Percentiles rank a stretch among this genome's conserved stretches.
Conservation (phyloP, 2,113 vertebrate species). For the Zeus faber region DNA sequence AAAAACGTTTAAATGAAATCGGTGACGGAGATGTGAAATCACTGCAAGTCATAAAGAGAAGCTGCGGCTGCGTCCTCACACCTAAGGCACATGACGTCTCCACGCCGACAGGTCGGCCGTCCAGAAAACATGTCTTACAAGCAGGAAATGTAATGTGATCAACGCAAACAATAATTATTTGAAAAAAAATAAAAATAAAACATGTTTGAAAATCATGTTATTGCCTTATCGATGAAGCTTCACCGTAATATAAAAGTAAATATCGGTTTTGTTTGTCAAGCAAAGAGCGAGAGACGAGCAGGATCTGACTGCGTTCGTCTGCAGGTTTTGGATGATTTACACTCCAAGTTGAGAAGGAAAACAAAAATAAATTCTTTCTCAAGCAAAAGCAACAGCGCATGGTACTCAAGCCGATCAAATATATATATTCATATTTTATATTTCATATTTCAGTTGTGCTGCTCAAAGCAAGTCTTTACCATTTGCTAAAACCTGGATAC, state of each 20-base stretch:
- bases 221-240: constrained; percentile 44
- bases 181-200: constrained; percentile 5
- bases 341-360: constrained; percentile 4
- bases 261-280: constrained; percentile 26
- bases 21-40: background rate
- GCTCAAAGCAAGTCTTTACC: no score
- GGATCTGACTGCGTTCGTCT: constrained; percentile 8
- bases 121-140: background rate
- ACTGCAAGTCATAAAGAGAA: background rate
- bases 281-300: constrained; percentile 12
- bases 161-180: background rate
- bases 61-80: background rate
- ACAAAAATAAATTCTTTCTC: constrained; percentile 11
- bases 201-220: constrained; percentile 32
- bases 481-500: constrained; percentile 7
- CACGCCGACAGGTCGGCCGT: background rate
- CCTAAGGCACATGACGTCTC: background rate
- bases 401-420: no score
- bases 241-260: constrained; percentile 21
- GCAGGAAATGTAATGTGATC: constrained; percentile 6
- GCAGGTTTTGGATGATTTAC: background rate
- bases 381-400: constrained; percentile 8
- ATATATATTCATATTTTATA: no score
- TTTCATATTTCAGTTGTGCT: no score
- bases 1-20: constrained; percentile 48